Conservation (phyloP, 2,113 vertebrate genomes). For the Scomber japonicus region DNA sequence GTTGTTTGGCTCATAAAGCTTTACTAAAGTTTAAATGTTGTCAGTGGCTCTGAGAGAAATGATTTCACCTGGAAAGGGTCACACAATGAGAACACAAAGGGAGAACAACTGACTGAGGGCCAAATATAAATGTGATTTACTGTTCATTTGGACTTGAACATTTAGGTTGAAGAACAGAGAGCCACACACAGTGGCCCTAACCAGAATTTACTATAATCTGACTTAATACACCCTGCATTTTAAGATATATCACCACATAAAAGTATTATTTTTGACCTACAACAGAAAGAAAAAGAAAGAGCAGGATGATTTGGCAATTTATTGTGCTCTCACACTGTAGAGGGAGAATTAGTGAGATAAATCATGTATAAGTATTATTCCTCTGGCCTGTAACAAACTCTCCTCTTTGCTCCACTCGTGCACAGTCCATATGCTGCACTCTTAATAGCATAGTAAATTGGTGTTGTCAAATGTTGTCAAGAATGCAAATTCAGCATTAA, state of each 20-base stretch:
- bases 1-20: neutral
- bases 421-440: conserved; percentile 22
- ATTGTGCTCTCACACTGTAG: conserved; percentile 9
- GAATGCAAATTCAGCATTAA: conserved; percentile 66
- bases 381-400: conserved; percentile 25
- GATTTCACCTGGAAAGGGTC: conserved; percentile 22
- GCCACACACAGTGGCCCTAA: neutral
- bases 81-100: conserved; percentile 17
- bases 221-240: conserved; percentile 26
- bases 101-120: neutral
- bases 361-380: conserved; percentile 50
- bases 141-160: neutral
- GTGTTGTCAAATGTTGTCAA: conserved; percentile 49
- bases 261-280: conserved; percentile 34
- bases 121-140: conserved; percentile 29
- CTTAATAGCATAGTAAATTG: conserved; percentile 60
- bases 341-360: conserved; percentile 26
- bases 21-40: neutral
- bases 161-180: neutral
- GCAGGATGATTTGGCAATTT: conserved; percentile 34
- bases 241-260: conserved; percentile 25
- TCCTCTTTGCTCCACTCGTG: conserved; percentile 10
- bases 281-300: conserved; percentile 40
- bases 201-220: conserved; percentile 35
- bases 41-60: conserved; percentile 1